Evolutionary conservation across 2,888 invertebrate species (phyloP), one percentile per base, ranked within the genome.

Genomic region (Mystacides longicornis): DNA sequence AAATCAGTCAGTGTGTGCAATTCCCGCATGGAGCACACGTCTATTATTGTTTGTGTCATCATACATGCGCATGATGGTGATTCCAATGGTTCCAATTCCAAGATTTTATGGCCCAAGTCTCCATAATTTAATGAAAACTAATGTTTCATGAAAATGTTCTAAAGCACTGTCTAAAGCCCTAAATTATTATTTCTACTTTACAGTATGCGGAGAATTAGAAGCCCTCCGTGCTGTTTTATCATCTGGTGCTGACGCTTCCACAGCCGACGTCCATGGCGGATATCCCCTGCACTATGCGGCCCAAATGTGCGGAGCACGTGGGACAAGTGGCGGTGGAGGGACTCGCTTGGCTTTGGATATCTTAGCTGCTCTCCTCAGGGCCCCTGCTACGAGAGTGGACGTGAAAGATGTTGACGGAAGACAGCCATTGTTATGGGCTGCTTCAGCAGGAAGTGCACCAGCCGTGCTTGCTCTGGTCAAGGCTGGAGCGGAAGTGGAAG

Each of bases 281-380:
- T 93, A 89, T 65, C 96, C 97, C 1, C 75, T 98, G 54, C 98
- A 98, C 72, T 97, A 98, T 72, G 96, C 97, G 0, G 95, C 97
- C 14, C 96, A 98, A 73, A 93, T 97, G 86, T 94, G 94, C 67
- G 93, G 92, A 1, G 87, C 89, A 19, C 86, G 83, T 19, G 84
- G 85, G 43, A 81, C 48, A 0, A 83, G 85, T 45, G 81, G 49
- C 0, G 93, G 92, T 1, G 47, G 81, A 74, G 73, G 71, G 37
- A 69, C 76, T 55, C 79, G 81, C 42, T 74, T 85, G 16, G 93
- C 93, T 1, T 72, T 93, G 52, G 85, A 87, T 68, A 88, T 94
- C 1, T 77, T 96, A 2, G 81, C 89, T 55, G 85, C 87, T 4
- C 81, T 93, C 9, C 78, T 93, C 22, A 79, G 82, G 51, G 81